Evolutionary conservation across 2,888 invertebrate species (phyloP).

Genomic region (Palloptera scutellata): DNA sequence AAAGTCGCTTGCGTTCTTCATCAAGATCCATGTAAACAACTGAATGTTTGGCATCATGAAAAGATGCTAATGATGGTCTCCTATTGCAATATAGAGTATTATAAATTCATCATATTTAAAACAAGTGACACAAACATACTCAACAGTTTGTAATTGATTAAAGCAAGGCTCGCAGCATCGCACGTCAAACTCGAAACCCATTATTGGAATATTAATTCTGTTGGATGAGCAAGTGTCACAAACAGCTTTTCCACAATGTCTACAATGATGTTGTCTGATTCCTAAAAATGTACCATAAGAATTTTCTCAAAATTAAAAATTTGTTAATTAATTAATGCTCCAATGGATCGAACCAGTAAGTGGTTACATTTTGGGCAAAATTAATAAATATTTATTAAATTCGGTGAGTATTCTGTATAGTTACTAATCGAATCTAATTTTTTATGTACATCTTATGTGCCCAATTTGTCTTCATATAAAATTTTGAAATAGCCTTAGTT

Average conservation of each 20-base stretch:
- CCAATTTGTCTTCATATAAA: too few species aligned
- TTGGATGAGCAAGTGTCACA: constrained; percentile 92
- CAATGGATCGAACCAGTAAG: neutral
- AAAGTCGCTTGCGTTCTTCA: constrained; percentile 84
- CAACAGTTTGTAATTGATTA: constrained; percentile 80
- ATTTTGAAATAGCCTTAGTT: too few species aligned
- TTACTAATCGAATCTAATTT: too few species aligned
- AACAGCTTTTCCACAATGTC: constrained; percentile 94
- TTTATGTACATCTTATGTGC: too few species aligned
- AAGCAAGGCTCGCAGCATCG: constrained; percentile 94
- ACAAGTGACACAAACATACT: constrained; percentile 71
- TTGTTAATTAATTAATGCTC: neutral
- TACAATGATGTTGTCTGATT: constrained; percentile 88
- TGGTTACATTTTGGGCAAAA: too few species aligned
- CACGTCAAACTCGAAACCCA: constrained; percentile 98
- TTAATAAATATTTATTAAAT: too few species aligned
- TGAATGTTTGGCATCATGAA: constrained; percentile 94
- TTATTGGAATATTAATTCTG: constrained; percentile 87
- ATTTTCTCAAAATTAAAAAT: neutral
- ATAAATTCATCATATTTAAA: constrained; percentile 12
- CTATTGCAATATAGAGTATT: constrained; percentile 64
- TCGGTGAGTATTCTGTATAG: too few species aligned
- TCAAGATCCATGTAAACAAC: constrained; percentile 89
- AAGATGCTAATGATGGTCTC: constrained; percentile 89
- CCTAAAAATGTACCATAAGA: constrained; percentile 45